phyloP scores from a whole-genome alignment of 2,797 vertebrate genomes.

The Choloepus didactylus region DNA sequence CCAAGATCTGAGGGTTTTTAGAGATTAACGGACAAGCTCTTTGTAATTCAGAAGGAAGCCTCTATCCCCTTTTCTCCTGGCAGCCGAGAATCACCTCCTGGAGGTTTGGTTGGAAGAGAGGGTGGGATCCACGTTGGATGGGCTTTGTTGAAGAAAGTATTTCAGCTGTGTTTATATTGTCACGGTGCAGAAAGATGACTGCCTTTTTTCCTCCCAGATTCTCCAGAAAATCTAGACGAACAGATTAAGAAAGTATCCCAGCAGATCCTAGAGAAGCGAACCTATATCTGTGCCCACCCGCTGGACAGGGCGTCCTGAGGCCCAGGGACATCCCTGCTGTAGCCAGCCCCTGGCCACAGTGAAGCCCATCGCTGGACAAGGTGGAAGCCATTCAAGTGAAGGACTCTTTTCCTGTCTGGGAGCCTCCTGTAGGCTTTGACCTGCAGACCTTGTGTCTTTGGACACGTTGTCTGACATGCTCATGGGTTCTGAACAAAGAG shows the following conservation, averaged over 20 bases:
- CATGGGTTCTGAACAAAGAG: not conserved
- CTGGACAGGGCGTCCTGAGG: slow-evolving; percentile 93
- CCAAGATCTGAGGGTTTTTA: not conserved
- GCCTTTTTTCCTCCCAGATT: slow-evolving; percentile 83
- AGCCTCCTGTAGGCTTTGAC: not conserved
- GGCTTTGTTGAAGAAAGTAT: no score
- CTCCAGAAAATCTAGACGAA: slow-evolving; percentile 94
- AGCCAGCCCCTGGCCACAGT: not conserved
- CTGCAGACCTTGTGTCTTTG: not conserved
- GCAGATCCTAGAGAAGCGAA: slow-evolving; percentile 92
- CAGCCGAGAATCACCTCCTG: not conserved
- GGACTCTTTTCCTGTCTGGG: not conserved
- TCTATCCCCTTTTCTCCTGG: not conserved
- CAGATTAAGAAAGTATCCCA: slow-evolving; percentile 94
- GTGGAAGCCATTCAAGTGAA: not conserved
- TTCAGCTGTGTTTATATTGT: not conserved
- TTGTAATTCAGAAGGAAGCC: not conserved
- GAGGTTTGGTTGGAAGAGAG: no score
- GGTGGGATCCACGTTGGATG: not conserved
- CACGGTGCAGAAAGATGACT: not conserved
- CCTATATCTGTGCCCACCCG: slow-evolving; percentile 94
- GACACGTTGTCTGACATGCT: not conserved
- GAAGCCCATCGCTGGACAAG: not conserved
- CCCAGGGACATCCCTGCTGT: not conserved
- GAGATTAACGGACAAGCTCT: not conserved